Evolutionary conservation across 2,113 vertebrate species (phyloP), one percentile per base, ranked within the genome.

Genomic region (Ophthalmolycus amberensis): DNA sequence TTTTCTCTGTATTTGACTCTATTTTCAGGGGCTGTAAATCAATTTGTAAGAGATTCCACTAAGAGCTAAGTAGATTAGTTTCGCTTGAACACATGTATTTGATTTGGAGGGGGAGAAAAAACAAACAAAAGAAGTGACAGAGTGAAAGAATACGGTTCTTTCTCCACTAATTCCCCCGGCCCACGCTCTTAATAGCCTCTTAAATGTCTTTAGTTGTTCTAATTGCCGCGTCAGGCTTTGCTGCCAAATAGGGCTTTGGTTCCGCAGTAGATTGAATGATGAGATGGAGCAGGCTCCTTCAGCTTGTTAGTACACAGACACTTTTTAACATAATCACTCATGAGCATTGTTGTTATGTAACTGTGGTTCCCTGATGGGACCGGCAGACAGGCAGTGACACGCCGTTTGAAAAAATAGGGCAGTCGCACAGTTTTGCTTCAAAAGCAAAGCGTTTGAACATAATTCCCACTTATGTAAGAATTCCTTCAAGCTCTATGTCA

Each of bases 231-330:
- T 52, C 58, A 64, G n/a, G 67, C 70, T 68, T 34, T 44, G 54
- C 46, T 84, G 74, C 80, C 65, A 79, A 68, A 78, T 25, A 52
- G 18, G 8, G 40, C 37, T 77, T 71, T 76, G 69, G 54, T 79
- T 4, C 9, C 20, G 69, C 72, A 74, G 80, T 82, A 76, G 52
- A 83, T 82, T 80, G 74, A 83, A 90, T 81, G 76, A 86, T 77
- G 63, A 66, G 38, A 66, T 75, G 79, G 68, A 42, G 50, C 46
- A 29, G 42, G 44, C 34, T 44, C 15, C 22, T 75, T 88, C 70
- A 72, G 74, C 75, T 72, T 79, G 71, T 80, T 70, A 22, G 77
- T 67, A 48, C 67, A 68, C 79, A 68, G 56, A 46, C 14, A 68
- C 71, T 27, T 56, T 83, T 81, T 44, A 52, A 71, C 25, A 38